Evolutionary conservation across 1,140 invertebrate species (phyloP).

Genomic region (Drosophila rufa): DNA sequence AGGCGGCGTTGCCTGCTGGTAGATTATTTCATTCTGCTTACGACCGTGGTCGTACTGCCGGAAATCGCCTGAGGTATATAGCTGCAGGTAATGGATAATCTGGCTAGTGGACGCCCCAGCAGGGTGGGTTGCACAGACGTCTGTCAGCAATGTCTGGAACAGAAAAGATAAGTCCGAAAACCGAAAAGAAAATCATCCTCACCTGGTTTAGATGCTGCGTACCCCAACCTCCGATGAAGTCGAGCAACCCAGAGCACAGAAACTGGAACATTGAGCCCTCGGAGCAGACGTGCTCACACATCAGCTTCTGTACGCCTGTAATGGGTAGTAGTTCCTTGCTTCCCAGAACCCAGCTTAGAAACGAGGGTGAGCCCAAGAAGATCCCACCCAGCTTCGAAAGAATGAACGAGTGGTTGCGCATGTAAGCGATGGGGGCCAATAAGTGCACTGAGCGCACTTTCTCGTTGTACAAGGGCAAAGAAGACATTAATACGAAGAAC

Average conservation of each 20-base stretch:
- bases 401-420: conserved; percentile 86
- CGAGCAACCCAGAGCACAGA: conserved; percentile 67
- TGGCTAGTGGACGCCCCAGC: conserved; percentile 86
- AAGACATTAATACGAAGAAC: conserved; percentile 87
- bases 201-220: conserved; percentile 78
- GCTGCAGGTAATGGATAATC: conserved; percentile 86
- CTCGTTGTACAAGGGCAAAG: conserved; percentile 87
- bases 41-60: conserved; percentile 85
- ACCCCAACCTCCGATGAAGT: conserved; percentile 80
- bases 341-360: conserved; percentile 71
- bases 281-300: conserved; percentile 75
- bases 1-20: conserved; percentile 86
- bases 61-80: conserved; percentile 79
- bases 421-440: conserved; percentile 88
- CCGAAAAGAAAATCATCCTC: conserved; percentile 7
- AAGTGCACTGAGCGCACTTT: conserved; percentile 86
- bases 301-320: conserved; percentile 65
- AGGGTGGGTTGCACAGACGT: conserved; percentile 75
- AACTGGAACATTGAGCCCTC: conserved; percentile 69
- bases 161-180: background rate
- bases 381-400: conserved; percentile 83
- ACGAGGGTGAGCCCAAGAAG: conserved; percentile 73
- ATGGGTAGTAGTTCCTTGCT: conserved; percentile 76
- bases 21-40: conserved; percentile 85
- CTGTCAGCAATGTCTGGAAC: conserved; percentile 65